Conservation (phyloP, 2,113 vertebrate species). For the Ellobius talpinus region DNA sequence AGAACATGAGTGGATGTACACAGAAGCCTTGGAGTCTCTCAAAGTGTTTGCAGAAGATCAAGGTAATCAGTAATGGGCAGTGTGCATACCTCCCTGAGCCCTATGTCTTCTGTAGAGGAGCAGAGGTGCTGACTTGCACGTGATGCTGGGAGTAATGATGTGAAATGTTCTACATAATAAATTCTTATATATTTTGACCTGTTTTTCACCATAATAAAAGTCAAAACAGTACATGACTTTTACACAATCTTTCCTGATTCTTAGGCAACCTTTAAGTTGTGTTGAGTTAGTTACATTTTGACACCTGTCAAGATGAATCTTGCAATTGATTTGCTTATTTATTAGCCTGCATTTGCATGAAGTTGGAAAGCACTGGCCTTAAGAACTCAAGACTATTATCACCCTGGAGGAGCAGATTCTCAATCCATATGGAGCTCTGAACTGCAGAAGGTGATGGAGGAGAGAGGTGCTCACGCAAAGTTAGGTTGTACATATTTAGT, state of each 20-base stretch:
- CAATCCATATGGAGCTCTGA: background rate
- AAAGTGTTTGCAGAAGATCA: conserved; percentile 92
- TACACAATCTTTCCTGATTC: background rate
- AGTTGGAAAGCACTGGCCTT: conserved; percentile 4
- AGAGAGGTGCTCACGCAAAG: background rate
- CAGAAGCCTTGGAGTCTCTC: conserved; percentile 92
- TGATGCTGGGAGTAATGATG: background rate
- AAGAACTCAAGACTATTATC: background rate
- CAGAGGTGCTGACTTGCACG: background rate
- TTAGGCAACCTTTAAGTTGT: conserved; percentile 20
- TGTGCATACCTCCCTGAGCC: background rate
- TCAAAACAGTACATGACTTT: background rate
- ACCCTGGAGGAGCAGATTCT: background rate
- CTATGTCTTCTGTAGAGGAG: conserved; percentile 33
- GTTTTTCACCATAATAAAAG: background rate
- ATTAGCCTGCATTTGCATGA: background rate
- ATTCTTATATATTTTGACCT: background rate
- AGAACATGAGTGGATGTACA: conserved; percentile 95
- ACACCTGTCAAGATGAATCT: background rate
- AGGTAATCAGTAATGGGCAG: conserved; percentile 79
- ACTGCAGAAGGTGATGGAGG: background rate
- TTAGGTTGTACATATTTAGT: conserved; percentile 7
- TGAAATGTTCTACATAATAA: background rate
- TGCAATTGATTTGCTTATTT: background rate
- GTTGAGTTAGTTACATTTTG: conserved; percentile 31